These are phyloP conservation scores for Villa cingulata DNA, from an alignment of 2,888 invertebrate genomes.

Conservation along the genomic window DNA sequence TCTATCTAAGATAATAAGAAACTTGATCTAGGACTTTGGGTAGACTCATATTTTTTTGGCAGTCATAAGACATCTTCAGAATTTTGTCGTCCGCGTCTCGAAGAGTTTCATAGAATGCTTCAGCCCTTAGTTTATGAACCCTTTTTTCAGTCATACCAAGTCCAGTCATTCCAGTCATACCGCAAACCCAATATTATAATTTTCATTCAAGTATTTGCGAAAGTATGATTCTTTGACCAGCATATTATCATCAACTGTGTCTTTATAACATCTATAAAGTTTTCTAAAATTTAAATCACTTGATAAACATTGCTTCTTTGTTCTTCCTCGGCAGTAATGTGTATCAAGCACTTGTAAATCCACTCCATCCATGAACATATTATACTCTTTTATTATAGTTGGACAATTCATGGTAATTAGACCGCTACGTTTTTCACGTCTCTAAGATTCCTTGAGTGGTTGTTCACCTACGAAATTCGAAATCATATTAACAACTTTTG, in stretches of 20 bases:
- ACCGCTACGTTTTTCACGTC: conserved; percentile 6
- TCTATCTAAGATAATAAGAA: not conserved
- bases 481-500: conserved; percentile 1
- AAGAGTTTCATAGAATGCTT: not conserved
- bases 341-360: too few species aligned
- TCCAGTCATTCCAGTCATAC: not conserved
- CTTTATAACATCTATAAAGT: not conserved
- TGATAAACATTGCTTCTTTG: not conserved
- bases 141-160: not conserved
- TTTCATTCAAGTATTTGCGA: too few species aligned
- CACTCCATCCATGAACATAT: conserved; percentile 4
- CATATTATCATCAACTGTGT: too few species aligned
- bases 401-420: conserved; percentile 7
- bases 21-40: not conserved
- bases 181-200: too few species aligned
- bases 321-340: too few species aligned
- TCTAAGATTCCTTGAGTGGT: conserved; percentile 3
- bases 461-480: conserved; percentile 11
- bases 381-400: conserved; percentile 4
- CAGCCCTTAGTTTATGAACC: too few species aligned
- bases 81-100: too few species aligned
- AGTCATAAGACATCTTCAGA: too few species aligned
- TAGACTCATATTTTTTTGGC: too few species aligned
- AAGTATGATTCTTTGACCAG: not conserved
- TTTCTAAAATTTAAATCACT: not conserved